Evolutionary conservation across 2,888 invertebrate species (phyloP), one percentile per base, ranked within the genome.

Genomic region (Noctuana brunneofusca): DNA sequence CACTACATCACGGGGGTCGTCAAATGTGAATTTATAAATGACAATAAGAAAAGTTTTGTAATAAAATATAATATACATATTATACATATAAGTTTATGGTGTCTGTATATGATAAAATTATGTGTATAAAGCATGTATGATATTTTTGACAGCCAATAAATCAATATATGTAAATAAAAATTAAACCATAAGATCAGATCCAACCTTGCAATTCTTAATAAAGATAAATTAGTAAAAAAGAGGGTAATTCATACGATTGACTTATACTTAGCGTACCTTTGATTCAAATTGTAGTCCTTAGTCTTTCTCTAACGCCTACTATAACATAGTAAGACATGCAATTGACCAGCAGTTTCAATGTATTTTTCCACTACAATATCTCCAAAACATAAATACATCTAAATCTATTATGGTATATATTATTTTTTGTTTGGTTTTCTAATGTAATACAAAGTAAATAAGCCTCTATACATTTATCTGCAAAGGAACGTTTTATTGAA

Each of bases 271-370:
- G 12, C 12, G 12, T 32, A 32, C 32, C 2, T 9, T 32, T 0
- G 4, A 32, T 32, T 12, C 32, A 32, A 12, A 32, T 32, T 32
- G 8, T 12, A 32, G 12, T 32, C 9, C 11, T 8, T 32, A 24
- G 3, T 32, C 12, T 32, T 12, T 32, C 12, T 32, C 2, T 32
- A 12, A 11, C 1, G 12, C 32, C 2, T 38, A 54, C 32, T 9
- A 38, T 14, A 22, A 50, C 22, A 54, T 24, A 0, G 24, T 41
- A 32, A 49, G 30, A 50, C 16, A 30, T n/a, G 16, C 54, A 54
- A 54, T 38, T 41, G 54, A 54, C 54, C 54, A 41, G 54, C 54
- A 41, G 54, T 24, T 24, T 32, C 8, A 32, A 32, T 11, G 32
- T 32, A 11, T 32, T 9, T 32, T 32, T 32, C 9, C 11, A 8